A percentile compares a stretch with the other conserved stretches of the same genome.
Conservation (phyloP, 2,888 invertebrate species). For the Synanthedon vespiformis region DNA sequence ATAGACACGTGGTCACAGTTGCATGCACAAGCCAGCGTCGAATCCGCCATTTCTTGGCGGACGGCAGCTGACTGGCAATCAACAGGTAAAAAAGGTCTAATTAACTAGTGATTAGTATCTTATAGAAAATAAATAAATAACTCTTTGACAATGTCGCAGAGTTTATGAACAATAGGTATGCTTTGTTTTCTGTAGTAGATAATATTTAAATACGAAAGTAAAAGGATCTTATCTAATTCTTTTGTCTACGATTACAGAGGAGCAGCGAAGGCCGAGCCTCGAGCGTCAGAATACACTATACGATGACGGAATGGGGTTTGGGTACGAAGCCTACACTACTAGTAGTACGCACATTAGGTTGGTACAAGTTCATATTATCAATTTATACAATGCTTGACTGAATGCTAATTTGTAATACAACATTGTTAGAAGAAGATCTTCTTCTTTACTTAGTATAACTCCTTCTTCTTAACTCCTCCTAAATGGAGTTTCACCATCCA, state of each 20-base stretch:
- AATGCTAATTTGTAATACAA: too few species aligned
- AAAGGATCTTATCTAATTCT: background rate
- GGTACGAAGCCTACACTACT: slow-evolving; percentile 56
- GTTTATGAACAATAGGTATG: too few species aligned
- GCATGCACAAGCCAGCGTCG: slow-evolving; percentile 58
- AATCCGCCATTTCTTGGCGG: slow-evolving; percentile 61
- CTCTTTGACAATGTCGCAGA: too few species aligned
- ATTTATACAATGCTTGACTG: too few species aligned
- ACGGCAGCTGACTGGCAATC: slow-evolving; percentile 65
- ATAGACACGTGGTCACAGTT: slow-evolving; percentile 63
- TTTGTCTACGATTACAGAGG: slow-evolving; percentile 31
- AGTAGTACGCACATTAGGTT: slow-evolving; percentile 53
- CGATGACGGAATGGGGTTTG: slow-evolving; percentile 74
- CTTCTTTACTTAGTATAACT: too few species aligned
- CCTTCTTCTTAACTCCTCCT: too few species aligned
- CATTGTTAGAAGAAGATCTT: background rate
- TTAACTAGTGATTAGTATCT: too few species aligned
- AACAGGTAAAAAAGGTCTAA: slow-evolving; percentile 26
- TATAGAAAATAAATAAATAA: too few species aligned
- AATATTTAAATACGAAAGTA: too few species aligned
- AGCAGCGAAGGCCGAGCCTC: slow-evolving; percentile 77
- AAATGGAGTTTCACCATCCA: too few species aligned
- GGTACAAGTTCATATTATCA: too few species aligned
- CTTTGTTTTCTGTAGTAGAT: too few species aligned
- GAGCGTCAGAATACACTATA: slow-evolving; percentile 85